Evolutionary conservation across 2,797 vertebrate genomes (phyloP), one percentile per base, ranked within the genome.

Genomic region (Sparus aurata): DNA sequence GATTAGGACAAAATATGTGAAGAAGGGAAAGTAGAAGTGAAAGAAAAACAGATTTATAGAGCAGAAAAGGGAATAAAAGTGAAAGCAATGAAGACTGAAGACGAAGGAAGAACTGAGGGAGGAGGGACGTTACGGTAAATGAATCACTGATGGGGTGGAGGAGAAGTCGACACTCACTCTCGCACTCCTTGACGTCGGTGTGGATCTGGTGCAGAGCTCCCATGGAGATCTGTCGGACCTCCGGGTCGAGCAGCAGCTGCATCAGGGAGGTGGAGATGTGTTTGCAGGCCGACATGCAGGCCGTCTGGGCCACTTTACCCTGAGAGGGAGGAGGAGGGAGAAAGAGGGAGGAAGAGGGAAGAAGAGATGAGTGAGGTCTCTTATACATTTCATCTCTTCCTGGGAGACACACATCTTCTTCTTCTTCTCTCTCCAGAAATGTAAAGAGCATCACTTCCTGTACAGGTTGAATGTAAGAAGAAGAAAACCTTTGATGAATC

Each of bases 271-370:
- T 98, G 84, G 98, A 96, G 77, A 99, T 96, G 93, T 99, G 98
- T 15, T 99, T 99, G 87, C 98, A 99, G 23, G 98, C 97, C 0
- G 98, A 99, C 98, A 99, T 99, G 81, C 98, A 99, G 22, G 98
- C 98, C 0, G 98, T 99, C 96, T 99, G 98, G 0, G 98, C 98
- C 81, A 99, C 98, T 84, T 99, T 99, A 22, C 97, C 98, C 98
- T 99, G 93, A 43, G 13, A 54, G 41, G 27, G 27, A 27, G 27
- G 27, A 27, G 4, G 2, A 27, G 27, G 27, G 30, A 30, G 30
- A 27, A 27, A 27, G 2, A n/a, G n/a, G 27, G 27, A 27, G 27
- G 27, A 27, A 4, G 2, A 27, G 27, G 27, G 30, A 30, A 30
- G 23, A 1, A 45, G 23, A 54, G 7, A 13, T 9, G 41, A 13